phyloP scores from a whole-genome alignment of 2,888 invertebrate species.

The Lycia hirtaria region DNA sequence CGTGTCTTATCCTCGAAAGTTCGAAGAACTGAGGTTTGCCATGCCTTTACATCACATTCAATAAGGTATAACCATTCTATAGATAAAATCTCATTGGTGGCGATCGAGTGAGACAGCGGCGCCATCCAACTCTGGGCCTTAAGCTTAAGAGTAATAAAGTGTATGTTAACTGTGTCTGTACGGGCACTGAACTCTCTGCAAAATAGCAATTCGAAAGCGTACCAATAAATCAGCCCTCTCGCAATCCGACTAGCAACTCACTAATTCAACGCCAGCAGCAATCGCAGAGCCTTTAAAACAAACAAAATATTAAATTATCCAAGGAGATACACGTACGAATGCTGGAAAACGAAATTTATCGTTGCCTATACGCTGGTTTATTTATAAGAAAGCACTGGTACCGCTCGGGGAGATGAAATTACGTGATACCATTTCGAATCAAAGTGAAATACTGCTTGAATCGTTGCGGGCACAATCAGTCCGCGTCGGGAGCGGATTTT shows the following conservation, averaged over 20 bases:
- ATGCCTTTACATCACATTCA: no score
- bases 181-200: not conserved
- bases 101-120: no score
- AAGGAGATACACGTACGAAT: conserved; percentile 72
- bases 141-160: not conserved
- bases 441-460: conserved; percentile 76
- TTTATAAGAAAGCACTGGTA: conserved; percentile 81
- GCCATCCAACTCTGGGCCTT: no score
- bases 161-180: not conserved
- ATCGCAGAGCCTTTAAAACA: conserved; percentile 68
- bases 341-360: conserved; percentile 79
- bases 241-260: conserved; percentile 47
- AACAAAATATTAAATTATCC: conserved; percentile 78
- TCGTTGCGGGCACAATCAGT: conserved; percentile 47
- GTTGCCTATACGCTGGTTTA: conserved; percentile 82
- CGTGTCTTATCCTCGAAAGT: no score
- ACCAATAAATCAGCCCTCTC: conserved; percentile 28
- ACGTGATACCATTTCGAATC: conserved; percentile 84
- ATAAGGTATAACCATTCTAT: no score
- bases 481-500: conserved; percentile 43
- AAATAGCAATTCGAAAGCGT: conserved; percentile 5
- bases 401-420: conserved; percentile 81
- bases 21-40: no score
- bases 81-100: no score
- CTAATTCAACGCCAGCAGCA: conserved; percentile 66